Percentiles rank a stretch among this genome's conserved stretches.
phyloP scores from a whole-genome alignment of 2,113 vertebrate genomes.

The Patagioenas fasciata region DNA sequence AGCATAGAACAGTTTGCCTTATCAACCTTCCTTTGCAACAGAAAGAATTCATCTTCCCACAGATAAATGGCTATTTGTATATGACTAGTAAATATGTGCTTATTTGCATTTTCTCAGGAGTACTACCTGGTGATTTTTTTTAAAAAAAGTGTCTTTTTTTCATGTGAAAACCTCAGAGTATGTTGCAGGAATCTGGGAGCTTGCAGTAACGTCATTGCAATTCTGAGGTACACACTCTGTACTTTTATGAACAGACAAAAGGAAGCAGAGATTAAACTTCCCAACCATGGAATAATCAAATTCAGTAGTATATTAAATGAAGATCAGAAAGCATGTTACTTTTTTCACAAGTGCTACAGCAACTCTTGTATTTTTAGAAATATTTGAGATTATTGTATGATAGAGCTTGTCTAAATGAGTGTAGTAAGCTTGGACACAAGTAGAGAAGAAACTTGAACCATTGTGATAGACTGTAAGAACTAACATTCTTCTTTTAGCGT shows the following conservation, averaged over 20 bases:
- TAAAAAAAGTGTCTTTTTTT: not conserved
- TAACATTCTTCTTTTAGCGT: not conserved
- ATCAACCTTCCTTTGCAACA: not conserved
- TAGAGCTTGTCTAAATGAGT: not conserved
- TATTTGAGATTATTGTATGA: not conserved
- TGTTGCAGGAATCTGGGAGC: not conserved
- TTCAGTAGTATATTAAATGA: not conserved
- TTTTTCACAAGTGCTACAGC: not conserved
- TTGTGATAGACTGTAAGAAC: not conserved
- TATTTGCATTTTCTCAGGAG: not conserved
- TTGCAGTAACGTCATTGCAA: not conserved
- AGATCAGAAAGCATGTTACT: not conserved
- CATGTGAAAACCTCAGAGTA: not conserved
- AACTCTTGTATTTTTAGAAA: not conserved
- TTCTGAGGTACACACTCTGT: not conserved
- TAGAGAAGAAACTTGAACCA: not conserved
- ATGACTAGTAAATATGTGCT: not conserved
- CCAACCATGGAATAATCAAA: not conserved
- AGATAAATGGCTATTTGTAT: not conserved
- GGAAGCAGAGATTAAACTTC: not conserved
- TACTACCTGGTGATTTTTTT: not conserved
- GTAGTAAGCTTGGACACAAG: not conserved
- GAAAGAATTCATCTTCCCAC: not conserved
- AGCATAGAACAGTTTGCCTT: not conserved
- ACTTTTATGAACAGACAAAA: not conserved